These are phyloP conservation scores for Riparia riparia DNA, from an alignment of 2,113 vertebrate species.

Conservation along the genomic window DNA sequence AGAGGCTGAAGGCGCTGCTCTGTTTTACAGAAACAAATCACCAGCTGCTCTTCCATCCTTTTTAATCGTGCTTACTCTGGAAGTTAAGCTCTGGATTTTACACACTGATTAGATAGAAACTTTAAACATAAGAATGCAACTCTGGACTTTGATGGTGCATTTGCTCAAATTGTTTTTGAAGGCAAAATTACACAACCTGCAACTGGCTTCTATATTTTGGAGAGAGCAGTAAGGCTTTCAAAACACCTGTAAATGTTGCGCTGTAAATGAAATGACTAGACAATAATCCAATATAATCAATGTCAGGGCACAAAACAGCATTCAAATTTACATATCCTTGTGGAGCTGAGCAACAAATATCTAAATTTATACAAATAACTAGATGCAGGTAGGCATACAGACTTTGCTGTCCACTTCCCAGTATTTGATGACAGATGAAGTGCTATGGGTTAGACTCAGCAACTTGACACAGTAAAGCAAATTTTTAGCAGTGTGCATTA, in stretches of 20 bases:
- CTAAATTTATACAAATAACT: background rate
- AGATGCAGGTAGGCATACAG: background rate
- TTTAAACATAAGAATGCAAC: background rate
- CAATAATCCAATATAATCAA: background rate
- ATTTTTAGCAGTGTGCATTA: background rate
- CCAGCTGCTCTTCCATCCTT: background rate
- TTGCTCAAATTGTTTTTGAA: background rate
- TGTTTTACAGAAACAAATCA: accelerated
- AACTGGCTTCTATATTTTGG: background rate
- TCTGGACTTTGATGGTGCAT: background rate
- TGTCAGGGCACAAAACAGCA: background rate
- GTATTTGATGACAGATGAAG: background rate
- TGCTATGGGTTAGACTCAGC: background rate
- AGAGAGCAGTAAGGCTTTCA: background rate
- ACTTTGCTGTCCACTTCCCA: background rate
- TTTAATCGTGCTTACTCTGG: accelerated
- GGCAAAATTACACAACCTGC: background rate
- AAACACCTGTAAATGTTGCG: background rate
- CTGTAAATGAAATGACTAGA: background rate
- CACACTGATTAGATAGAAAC: background rate
- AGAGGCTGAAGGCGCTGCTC: background rate
- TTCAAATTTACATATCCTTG: background rate
- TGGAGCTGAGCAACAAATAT: background rate
- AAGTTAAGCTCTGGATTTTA: background rate
- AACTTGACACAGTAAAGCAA: background rate